These are phyloP conservation scores for Rotaria socialis DNA, from an alignment of 2,888 invertebrate species.

Conservation along the genomic window DNA sequence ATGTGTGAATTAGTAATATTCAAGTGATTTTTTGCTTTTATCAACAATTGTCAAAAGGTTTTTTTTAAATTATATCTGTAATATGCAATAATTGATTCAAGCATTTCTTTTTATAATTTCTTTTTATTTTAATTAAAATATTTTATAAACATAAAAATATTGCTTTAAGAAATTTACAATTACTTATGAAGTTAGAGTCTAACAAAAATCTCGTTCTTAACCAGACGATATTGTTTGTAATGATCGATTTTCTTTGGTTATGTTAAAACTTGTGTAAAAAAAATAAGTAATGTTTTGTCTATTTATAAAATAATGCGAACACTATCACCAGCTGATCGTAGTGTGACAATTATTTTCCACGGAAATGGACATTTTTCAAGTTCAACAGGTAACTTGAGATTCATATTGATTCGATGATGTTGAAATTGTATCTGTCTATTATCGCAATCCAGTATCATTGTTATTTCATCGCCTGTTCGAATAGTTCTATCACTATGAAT, in stretches of 20 bases:
- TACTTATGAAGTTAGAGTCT: too few relatives aligned
- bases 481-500: background rate
- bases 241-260: background rate
- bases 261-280: background rate
- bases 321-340: background rate
- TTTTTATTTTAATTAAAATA: too few relatives aligned
- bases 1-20: background rate
- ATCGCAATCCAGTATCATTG: background rate
- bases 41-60: too few relatives aligned
- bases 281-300: too few relatives aligned
- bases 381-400: background rate
- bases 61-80: background rate
- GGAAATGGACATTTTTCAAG: background rate
- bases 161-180: too few relatives aligned
- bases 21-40: background rate
- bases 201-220: too few relatives aligned
- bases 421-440: background rate
- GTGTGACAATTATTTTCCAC: background rate
- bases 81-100: background rate
- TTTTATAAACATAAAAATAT: too few relatives aligned
- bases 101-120: background rate
- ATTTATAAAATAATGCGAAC: background rate
- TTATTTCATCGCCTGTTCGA: constrained; percentile 6
- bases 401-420: background rate
- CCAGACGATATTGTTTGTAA: too few relatives aligned